These are phyloP conservation scores for Plecotus auritus DNA, from an alignment of 2,113 vertebrate genomes.

Conservation along the genomic window DNA sequence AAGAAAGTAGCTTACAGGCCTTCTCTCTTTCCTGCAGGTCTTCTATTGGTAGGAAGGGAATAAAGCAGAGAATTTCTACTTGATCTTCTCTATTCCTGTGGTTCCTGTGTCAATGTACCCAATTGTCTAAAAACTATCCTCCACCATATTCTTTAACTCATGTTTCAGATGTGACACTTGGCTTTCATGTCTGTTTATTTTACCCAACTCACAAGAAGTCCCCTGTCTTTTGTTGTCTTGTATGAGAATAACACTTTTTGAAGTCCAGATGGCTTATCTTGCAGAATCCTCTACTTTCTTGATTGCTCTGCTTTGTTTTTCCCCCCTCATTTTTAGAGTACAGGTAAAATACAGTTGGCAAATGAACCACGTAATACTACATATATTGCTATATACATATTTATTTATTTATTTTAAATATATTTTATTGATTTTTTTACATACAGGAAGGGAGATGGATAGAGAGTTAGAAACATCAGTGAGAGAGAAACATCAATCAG, in stretches of 20 bases:
- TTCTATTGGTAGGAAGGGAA: neutral
- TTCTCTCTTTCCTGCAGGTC: neutral
- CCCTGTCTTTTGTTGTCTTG: neutral
- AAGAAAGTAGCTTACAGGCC: neutral
- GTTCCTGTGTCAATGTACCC: neutral
- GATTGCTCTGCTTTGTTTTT: neutral
- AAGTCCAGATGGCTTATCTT: neutral
- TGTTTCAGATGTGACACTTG: neutral
- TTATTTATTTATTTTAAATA: neutral
- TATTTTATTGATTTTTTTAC: too few relatives aligned
- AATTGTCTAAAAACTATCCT: neutral
- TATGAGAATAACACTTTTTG: neutral
- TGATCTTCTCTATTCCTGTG: neutral
- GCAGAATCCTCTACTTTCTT: neutral
- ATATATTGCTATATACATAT: neutral
- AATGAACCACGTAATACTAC: neutral
- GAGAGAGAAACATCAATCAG: too few relatives aligned
- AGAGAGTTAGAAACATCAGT: too few relatives aligned
- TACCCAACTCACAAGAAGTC: neutral
- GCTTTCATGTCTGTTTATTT: neutral
- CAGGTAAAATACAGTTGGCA: neutral
- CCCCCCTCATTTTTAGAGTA: neutral
- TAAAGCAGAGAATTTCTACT: neutral
- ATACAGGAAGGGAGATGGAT: too few relatives aligned
- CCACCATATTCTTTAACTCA: neutral